phyloP scores from a whole-genome alignment of 30 jellyfish, hydroid and myxozoan species.

The Mastigias papua region DNA sequence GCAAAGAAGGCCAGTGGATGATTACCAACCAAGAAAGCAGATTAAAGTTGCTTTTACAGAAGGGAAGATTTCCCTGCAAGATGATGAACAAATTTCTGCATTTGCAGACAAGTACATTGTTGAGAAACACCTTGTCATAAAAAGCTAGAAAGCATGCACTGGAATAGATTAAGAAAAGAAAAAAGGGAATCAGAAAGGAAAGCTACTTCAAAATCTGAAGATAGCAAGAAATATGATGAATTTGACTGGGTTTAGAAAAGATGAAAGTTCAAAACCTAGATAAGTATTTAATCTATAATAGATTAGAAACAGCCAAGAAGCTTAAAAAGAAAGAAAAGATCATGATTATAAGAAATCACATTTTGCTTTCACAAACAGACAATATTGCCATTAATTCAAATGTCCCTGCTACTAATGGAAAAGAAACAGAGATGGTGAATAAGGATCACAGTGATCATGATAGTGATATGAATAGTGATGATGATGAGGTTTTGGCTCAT shows the following conservation, averaged over 20 bases:
- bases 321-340: constrained; percentile 32
- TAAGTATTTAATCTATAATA: constrained; percentile 8
- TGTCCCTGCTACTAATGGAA: too few species aligned
- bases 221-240: constrained; percentile 16
- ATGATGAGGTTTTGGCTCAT: too few species aligned
- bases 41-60: constrained; percentile 2
- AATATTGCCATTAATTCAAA: too few species aligned
- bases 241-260: constrained; percentile 37
- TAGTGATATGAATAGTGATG: too few species aligned
- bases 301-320: constrained; percentile 26
- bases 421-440: too few species aligned
- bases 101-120: constrained; percentile 25
- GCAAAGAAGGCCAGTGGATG: constrained; percentile 15
- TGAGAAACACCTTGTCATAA: constrained; percentile 18
- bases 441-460: too few species aligned
- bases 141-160: constrained; percentile 16
- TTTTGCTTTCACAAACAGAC: constrained; percentile 46
- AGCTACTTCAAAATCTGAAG: constrained; percentile 10
- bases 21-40: constrained; percentile 27
- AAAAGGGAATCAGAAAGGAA: constrained; percentile 28
- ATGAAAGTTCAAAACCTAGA: constrained; percentile 26
- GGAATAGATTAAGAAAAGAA: constrained; percentile 1
- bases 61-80: not conserved
- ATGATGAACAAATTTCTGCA: constrained; percentile 22
- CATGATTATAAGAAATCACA: constrained; percentile 29